These are phyloP conservation scores for Acrossocheilus fasciatus DNA, from an alignment of 2,797 vertebrate genomes.

Conservation along the genomic window DNA sequence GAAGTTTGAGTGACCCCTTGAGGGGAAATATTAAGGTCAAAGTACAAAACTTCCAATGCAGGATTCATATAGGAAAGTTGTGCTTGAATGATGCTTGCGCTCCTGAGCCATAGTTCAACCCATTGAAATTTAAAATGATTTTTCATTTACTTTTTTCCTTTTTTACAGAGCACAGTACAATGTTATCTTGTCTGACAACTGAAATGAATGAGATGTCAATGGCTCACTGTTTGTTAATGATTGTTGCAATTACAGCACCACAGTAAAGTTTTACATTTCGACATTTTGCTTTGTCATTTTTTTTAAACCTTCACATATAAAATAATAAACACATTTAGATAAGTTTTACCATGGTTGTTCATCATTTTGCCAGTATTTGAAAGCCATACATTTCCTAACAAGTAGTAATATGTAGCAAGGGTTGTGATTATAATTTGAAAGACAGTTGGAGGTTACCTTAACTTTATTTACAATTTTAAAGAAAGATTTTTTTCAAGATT, in stretches of 20 bases:
- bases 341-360: background rate
- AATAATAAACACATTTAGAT: background rate
- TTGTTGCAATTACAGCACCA: slow-evolving; percentile 78
- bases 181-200: slow-evolving; percentile 48
- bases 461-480: background rate
- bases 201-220: slow-evolving; percentile 63
- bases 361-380: background rate
- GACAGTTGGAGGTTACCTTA: background rate
- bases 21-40: background rate
- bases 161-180: slow-evolving; percentile 75
- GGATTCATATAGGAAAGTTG: slow-evolving; percentile 34
- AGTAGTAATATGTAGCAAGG: background rate
- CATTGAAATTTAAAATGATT: background rate
- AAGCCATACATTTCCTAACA: background rate
- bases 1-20: background rate
- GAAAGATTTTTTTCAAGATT: background rate
- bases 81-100: slow-evolving; percentile 43
- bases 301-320: background rate
- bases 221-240: slow-evolving; percentile 73
- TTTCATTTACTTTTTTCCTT: slow-evolving; percentile 62
- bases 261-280: slow-evolving; percentile 80
- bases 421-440: background rate
- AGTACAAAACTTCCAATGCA: slow-evolving; percentile 30
- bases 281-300: slow-evolving; percentile 57
- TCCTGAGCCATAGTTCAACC: slow-evolving; percentile 28